Base-by-base conservation (phyloP, 2,797 vertebrate species). In the Leptodactylus fallax region DNA sequence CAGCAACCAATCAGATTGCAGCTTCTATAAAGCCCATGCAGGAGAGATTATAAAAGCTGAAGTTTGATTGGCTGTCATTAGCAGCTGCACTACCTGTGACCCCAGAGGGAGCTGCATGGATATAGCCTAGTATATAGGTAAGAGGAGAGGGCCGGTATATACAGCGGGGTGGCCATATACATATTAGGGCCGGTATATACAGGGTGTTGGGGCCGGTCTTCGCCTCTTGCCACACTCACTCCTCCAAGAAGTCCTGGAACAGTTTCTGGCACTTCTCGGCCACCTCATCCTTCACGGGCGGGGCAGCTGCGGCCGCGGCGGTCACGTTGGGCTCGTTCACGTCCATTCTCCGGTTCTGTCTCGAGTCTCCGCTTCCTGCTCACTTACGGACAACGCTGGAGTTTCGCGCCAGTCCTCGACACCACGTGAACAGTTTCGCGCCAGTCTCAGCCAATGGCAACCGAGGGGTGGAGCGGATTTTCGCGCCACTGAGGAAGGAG, bases 251-350 rank as follows among this genome's bases (percentile, higher is more conserved):
- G 90, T 97, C 97, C 93, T 98, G 97, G 91, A 99, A 99, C 47
- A 99, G 94, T 91, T 99, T 99, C 94, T 99, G 98, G 89, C 98
- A 99, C 91, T 99, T 99, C 90, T 99, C 98, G 0, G 98, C 96
- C 94, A 99, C 93, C 87, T 99, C 98, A 91, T 99, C 98, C 56
- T 97, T 99, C 79, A 98, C 93, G 79, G 92, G 94, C 86, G 95
- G 94, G 5, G 96, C 93, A 0, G 95, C 96, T 4, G 96, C 93
- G 0, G 95, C 96, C 80, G 93, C 92, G 5, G 91, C 90, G 74
- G 92, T 92, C 3, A 90, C 91, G 91, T 90, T 93, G 3, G 94
- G 93, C 72, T 96, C 94, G 0, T 92, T 93, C 1, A 95, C 94
- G 6, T 99, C 98, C 98, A 99, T 99, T 0, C 6, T 87, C 4